These are phyloP conservation scores for Pristionchus entomophagus DNA, from an alignment of 2,888 invertebrate species.

Conservation along the genomic window DNA sequence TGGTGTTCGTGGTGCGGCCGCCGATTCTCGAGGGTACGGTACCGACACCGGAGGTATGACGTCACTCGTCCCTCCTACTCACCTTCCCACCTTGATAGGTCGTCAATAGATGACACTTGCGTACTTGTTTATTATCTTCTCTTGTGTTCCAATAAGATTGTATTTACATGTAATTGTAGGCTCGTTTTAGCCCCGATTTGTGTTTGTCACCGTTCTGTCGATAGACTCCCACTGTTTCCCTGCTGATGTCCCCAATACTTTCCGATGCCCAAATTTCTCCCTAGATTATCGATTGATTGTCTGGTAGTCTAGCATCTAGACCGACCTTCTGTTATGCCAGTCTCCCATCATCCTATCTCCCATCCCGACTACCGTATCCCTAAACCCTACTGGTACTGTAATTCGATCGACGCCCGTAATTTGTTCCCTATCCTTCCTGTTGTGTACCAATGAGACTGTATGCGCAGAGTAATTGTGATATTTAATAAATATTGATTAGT, in stretches of 20 bases:
- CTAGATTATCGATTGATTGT: neutral
- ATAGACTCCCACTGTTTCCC: neutral
- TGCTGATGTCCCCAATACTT: neutral
- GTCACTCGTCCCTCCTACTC: neutral
- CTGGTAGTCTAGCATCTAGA: neutral
- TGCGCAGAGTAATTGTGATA: slow-evolving; percentile 19
- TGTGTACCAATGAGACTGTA: slow-evolving; percentile 24
- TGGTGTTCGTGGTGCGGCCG: slow-evolving; percentile 27
- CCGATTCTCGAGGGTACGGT: slow-evolving; percentile 31
- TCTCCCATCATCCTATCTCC: neutral
- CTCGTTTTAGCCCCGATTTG: neutral
- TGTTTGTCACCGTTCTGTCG: neutral
- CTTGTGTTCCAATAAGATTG: neutral
- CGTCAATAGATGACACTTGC: slow-evolving; percentile 4
- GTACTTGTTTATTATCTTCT: neutral
- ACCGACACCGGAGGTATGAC: slow-evolving; percentile 23
- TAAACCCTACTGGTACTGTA: slow-evolving; percentile 8
- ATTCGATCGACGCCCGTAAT: slow-evolving; percentile 26
- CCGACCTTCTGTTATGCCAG: neutral
- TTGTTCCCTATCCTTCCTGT: neutral
- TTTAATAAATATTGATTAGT: neutral
- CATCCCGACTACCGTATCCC: slow-evolving; percentile 9
- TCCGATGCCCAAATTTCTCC: neutral
- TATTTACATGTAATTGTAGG: slow-evolving; percentile 35
- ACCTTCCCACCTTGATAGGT: neutral